Conservation (phyloP, 2,113 vertebrate genomes). For the Erythrocercus mccallii region DNA sequence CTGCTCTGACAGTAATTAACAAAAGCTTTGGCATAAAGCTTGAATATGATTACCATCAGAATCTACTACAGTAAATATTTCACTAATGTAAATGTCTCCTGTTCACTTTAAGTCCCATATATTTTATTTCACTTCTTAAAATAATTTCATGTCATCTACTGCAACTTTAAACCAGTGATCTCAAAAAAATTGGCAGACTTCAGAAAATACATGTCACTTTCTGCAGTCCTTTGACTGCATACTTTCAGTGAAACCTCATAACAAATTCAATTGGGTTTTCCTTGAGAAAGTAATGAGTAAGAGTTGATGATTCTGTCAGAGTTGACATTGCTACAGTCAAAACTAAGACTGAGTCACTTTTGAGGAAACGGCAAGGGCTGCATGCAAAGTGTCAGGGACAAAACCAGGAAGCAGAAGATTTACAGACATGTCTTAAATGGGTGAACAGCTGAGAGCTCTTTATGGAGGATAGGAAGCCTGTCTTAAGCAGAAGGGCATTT, state of each 20-base stretch:
- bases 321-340: rapidly evolving
- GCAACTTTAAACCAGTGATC: not conserved
- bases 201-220: not conserved
- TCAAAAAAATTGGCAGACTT: not conserved
- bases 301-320: not conserved
- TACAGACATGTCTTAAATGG: not conserved
- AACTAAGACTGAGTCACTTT: not conserved
- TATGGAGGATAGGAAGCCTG: rapidly evolving
- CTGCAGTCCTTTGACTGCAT: not conserved
- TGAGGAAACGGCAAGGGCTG: not conserved
- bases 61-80: not conserved
- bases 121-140: not conserved
- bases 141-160: not conserved
- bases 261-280: not conserved
- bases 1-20: not conserved
- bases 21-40: not conserved
- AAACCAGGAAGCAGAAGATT: not conserved
- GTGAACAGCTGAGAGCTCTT: not conserved
- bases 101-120: not conserved
- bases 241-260: not conserved
- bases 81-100: not conserved
- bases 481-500: not conserved
- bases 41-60: not conserved
- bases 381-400: rapidly evolving
- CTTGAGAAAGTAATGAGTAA: not conserved